A percentile compares a stretch with the other conserved stretches of the same genome.
Evolutionary conservation across 2,888 invertebrate genomes (phyloP).

Genomic region (Hypolimnas misippus): DNA sequence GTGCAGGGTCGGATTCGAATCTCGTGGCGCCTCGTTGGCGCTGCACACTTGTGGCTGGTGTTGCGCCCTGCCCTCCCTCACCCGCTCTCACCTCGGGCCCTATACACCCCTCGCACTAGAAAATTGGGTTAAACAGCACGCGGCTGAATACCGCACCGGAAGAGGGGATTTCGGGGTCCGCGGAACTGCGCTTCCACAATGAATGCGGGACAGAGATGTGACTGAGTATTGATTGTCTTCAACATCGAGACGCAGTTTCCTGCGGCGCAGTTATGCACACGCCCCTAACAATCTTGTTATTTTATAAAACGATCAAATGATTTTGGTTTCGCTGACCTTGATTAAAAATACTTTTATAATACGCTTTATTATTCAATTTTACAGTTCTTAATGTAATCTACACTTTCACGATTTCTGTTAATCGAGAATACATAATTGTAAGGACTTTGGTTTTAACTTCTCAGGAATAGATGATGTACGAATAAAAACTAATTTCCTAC

Average conservation of each 20-base stretch:
- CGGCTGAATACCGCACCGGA: conserved; percentile 76
- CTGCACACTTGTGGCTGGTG: conserved; percentile 76
- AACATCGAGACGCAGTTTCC: conserved; percentile 64
- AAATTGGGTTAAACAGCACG: conserved; percentile 83
- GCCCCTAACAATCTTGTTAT: conserved; percentile 30
- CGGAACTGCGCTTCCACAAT: conserved; percentile 77
- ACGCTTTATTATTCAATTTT: background rate
- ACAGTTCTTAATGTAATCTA: background rate
- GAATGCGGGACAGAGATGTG: conserved; percentile 80
- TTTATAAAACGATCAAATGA: conserved; percentile 8
- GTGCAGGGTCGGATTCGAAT: conserved; percentile 71
- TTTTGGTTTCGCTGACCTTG: conserved; percentile 4
- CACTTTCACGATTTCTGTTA: background rate
- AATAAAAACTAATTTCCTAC: too few species aligned
- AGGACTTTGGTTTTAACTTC: too few species aligned
- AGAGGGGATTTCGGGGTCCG: conserved; percentile 78
- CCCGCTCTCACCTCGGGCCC: conserved; percentile 61
- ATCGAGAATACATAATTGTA: too few species aligned
- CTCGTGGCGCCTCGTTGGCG: conserved; percentile 67
- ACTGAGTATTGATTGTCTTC: conserved; percentile 81
- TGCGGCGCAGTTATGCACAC: conserved; percentile 52
- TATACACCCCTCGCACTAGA: conserved; percentile 74
- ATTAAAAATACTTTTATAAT: background rate
- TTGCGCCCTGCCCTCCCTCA: conserved; percentile 57
- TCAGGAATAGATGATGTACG: too few species aligned